Percentiles rank a stretch among this genome's conserved stretches.
These are phyloP conservation scores for Hydropsyche tenuis DNA, from an alignment of 1,140 invertebrate species.

Conservation along the genomic window DNA sequence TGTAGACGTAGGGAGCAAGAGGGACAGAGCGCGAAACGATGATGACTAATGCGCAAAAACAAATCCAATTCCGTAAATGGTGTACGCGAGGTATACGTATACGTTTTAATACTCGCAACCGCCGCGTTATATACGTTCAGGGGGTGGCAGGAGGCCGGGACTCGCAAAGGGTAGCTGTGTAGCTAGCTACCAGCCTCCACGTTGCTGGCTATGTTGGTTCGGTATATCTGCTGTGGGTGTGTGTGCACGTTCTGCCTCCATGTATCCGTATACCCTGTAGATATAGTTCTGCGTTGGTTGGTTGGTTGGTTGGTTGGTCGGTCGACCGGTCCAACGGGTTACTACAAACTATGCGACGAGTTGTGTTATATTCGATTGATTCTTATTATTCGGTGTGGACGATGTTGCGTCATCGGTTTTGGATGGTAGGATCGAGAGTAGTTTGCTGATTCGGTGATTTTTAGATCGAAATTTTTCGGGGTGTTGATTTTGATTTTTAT, in stretches of 20 bases:
- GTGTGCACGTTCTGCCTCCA: too few species aligned
- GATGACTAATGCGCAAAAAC: conserved; percentile 51
- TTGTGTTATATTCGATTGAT: neutral
- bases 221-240: neutral
- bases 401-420: neutral
- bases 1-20: neutral
- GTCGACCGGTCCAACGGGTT: conserved; percentile 20
- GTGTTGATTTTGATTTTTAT: neutral
- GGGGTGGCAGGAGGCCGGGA: conserved; percentile 4
- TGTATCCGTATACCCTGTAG: neutral
- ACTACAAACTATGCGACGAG: conserved; percentile 6
- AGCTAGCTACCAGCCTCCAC: neutral
- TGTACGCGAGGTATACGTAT: conserved; percentile 23
- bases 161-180: conserved; percentile 4
- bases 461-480: too few species aligned
- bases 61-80: conserved; percentile 51
- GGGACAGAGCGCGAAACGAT: conserved; percentile 42
- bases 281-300: conserved; percentile 27
- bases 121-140: neutral
- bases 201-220: neutral
- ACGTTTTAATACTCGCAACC: neutral
- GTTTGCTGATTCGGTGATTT: too few species aligned
- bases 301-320: conserved; percentile 1
- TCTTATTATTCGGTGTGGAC: neutral
- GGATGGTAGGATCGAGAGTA: too few species aligned